Conservation (phyloP, 2,888 invertebrate species). For the Silvanus unidentatus region DNA sequence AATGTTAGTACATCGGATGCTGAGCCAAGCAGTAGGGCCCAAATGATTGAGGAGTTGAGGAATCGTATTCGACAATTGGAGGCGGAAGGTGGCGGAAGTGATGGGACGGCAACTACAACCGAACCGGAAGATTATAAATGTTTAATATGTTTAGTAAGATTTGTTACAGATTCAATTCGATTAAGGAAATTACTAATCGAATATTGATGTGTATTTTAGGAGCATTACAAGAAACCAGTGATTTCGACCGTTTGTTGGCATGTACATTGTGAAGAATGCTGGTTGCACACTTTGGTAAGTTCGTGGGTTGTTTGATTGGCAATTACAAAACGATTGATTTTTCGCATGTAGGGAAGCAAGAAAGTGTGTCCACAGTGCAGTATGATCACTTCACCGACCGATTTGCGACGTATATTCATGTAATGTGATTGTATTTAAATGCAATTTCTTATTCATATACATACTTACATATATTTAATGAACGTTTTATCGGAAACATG, state of each 20-base stretch:
- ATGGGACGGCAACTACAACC: slow-evolving; percentile 32
- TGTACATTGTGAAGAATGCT: slow-evolving; percentile 65
- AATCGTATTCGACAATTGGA: slow-evolving; percentile 54
- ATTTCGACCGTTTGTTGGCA: slow-evolving; percentile 66
- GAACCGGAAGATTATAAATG: slow-evolving; percentile 59
- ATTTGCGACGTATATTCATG: slow-evolving; percentile 84
- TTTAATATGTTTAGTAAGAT: slow-evolving; percentile 67
- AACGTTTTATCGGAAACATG: slow-evolving; percentile 10
- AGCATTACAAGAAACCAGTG: slow-evolving; percentile 58
- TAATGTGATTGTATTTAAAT: slow-evolving; percentile 43
- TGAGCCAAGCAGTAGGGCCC: slow-evolving; percentile 46
- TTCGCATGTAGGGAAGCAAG: slow-evolving; percentile 64
- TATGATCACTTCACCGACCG: slow-evolving; percentile 83
- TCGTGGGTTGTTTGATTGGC: too few relatives aligned
- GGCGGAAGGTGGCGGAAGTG: slow-evolving; percentile 45
- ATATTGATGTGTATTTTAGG: slow-evolving; percentile 45
- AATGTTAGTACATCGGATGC: slow-evolving; percentile 48
- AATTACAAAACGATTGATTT: slow-evolving; percentile 7
- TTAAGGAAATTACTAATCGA: slow-evolving; percentile 12
- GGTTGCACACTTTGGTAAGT: slow-evolving; percentile 59
- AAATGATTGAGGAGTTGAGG: slow-evolving; percentile 54
- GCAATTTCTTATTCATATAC: background rate
- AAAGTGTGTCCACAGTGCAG: slow-evolving; percentile 93
- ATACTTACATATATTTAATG: background rate
- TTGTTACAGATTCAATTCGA: slow-evolving; percentile 17